These are phyloP conservation scores for Solen grandis DNA, from an alignment of 1,140 invertebrate species.

Conservation along the genomic window DNA sequence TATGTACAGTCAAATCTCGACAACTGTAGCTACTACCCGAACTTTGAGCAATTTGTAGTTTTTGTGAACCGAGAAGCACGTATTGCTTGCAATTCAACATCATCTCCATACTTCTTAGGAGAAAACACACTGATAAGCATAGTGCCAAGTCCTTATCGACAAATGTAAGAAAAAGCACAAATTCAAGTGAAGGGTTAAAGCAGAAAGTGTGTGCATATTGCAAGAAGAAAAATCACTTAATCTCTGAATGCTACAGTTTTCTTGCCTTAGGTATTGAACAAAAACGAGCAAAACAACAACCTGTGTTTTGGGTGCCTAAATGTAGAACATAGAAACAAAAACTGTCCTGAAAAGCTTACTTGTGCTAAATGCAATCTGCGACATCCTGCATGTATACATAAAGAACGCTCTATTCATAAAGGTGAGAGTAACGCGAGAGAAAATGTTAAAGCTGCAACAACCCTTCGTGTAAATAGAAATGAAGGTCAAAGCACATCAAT, in stretches of 20 bases:
- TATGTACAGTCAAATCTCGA: slow-evolving; percentile 4
- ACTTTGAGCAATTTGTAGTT: slow-evolving; percentile 7
- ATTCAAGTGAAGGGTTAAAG: not conserved
- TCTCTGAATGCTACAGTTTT: slow-evolving; percentile 18
- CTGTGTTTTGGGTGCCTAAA: slow-evolving; percentile 28
- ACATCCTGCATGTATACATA: slow-evolving; percentile 30
- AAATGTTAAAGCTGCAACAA: not conserved
- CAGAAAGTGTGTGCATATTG: slow-evolving; percentile 18
- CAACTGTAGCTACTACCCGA: not conserved
- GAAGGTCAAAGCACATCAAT: slow-evolving; percentile 2
- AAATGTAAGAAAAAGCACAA: not conserved
- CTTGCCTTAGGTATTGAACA: slow-evolving; percentile 23
- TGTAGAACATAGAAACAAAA: slow-evolving; percentile 14
- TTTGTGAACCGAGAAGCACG: slow-evolving; percentile 28
- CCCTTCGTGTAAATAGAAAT: slow-evolving; percentile 32
- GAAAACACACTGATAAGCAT: slow-evolving; percentile 5
- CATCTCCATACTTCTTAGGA: slow-evolving; percentile 4
- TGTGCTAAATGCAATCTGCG: not conserved
- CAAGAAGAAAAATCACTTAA: slow-evolving; percentile 13
- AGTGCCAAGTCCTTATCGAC: slow-evolving; percentile 10
- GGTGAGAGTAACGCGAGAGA: not conserved
- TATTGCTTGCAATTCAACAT: slow-evolving; percentile 16
- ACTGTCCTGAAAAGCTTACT: slow-evolving; percentile 23
- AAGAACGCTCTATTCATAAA: slow-evolving; percentile 10
- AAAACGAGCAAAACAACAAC: not conserved